Percentiles rank a stretch among this genome's conserved stretches.
Evolutionary conservation across 2,888 invertebrate genomes (phyloP).

Genomic region (Sclerodermus sp.): DNA sequence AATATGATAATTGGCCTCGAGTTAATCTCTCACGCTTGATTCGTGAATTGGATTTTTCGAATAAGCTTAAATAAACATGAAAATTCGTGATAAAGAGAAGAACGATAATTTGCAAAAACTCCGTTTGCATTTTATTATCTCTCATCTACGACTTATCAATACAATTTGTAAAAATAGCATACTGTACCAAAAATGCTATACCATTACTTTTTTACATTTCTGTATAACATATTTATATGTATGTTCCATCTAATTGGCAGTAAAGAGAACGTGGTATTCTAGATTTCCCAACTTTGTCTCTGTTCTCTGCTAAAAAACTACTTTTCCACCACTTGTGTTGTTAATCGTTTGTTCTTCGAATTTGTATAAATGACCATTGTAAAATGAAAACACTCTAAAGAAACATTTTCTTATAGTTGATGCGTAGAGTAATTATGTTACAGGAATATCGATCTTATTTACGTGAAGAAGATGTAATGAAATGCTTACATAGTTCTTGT

Average conservation of each 20-base stretch:
- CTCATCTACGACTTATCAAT: slow-evolving; percentile 48
- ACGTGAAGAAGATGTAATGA: no score
- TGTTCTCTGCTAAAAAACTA: neutral
- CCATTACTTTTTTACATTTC: slow-evolving; percentile 33
- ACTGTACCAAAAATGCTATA: slow-evolving; percentile 51
- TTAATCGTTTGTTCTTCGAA: neutral
- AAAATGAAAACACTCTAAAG: slow-evolving; percentile 30
- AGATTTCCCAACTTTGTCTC: slow-evolving; percentile 19
- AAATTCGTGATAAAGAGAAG: neutral
- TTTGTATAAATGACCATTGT: slow-evolving; percentile 15
- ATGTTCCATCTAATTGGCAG: slow-evolving; percentile 32
- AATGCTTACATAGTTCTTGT: no score
- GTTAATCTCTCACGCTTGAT: no score
- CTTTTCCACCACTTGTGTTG: neutral
- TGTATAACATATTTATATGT: slow-evolving; percentile 30
- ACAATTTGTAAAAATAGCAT: slow-evolving; percentile 56
- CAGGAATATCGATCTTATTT: no score
- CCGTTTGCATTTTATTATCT: slow-evolving; percentile 38
- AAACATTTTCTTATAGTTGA: slow-evolving; percentile 18
- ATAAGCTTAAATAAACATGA: neutral
- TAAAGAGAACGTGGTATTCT: slow-evolving; percentile 20
- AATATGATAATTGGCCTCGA: no score
- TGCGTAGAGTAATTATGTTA: slow-evolving; percentile 14
- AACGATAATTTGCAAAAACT: slow-evolving; percentile 19
- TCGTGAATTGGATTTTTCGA: no score